Evolutionary conservation across 2,888 invertebrate species (phyloP).

Genomic region (Parelbella ahira): DNA sequence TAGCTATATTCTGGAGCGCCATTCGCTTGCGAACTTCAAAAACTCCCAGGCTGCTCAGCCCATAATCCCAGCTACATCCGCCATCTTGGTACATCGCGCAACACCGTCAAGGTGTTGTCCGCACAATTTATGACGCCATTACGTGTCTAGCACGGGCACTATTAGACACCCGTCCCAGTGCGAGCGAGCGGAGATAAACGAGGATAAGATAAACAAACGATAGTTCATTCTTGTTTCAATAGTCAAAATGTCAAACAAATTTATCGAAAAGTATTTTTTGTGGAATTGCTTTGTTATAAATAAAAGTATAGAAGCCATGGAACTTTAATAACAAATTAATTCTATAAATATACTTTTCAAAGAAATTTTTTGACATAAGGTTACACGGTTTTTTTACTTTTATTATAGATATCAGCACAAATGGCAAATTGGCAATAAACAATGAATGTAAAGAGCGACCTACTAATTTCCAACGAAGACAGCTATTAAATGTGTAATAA

Average conservation of each 20-base stretch:
- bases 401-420: too few relatives aligned
- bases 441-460: neutral
- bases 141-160: slow-evolving; percentile 19
- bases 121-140: slow-evolving; percentile 36
- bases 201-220: too few relatives aligned
- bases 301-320: too few relatives aligned
- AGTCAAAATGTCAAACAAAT: too few relatives aligned
- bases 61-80: slow-evolving; percentile 17
- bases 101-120: slow-evolving; percentile 31
- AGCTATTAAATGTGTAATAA: slow-evolving; percentile 12
- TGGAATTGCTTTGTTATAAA: too few relatives aligned
- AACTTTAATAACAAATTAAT: too few relatives aligned
- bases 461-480: slow-evolving; percentile 6
- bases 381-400: too few relatives aligned
- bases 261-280: too few relatives aligned
- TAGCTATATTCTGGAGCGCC: neutral
- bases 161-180: neutral
- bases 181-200: neutral
- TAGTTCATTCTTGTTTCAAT: too few relatives aligned
- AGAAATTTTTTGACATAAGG: too few relatives aligned
- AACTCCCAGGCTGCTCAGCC: slow-evolving; percentile 17
- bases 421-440: neutral
- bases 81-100: slow-evolving; percentile 24
- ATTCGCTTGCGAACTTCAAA: slow-evolving; percentile 8
- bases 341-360: too few relatives aligned